Conservation (phyloP, 2,797 vertebrate genomes). For the Corythornis leucogaster region DNA sequence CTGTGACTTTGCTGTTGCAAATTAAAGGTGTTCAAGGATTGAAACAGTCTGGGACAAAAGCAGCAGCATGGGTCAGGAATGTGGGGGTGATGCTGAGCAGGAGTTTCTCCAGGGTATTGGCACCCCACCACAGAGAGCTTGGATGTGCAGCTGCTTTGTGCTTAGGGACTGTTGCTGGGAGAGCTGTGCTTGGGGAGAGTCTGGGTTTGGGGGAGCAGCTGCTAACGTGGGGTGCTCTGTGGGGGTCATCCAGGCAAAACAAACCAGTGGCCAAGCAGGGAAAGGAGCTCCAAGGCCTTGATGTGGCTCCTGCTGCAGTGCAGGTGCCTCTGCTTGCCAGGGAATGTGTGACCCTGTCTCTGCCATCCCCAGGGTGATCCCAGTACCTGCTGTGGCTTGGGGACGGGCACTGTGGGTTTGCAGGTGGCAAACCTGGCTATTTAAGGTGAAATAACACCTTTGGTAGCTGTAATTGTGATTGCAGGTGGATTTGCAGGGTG, state of each 20-base stretch:
- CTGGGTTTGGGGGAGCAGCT: background rate
- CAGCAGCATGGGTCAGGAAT: background rate
- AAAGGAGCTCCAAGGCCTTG: background rate
- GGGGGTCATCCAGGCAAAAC: background rate
- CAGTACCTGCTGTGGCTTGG: fast-evolving
- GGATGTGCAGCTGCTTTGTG: background rate
- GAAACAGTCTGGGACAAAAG: background rate
- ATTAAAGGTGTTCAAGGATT: background rate
- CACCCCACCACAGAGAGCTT: fast-evolving
- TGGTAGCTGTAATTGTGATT: background rate
- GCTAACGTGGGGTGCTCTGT: background rate
- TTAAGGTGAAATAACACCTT: background rate
- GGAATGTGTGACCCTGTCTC: background rate
- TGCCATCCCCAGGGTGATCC: background rate
- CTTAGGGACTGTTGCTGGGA: background rate
- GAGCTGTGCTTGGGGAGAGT: background rate
- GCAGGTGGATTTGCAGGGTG: conserved; percentile 62
- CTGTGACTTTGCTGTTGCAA: background rate
- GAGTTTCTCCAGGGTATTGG: background rate
- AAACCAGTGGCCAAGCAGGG: background rate
- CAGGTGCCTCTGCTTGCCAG: background rate
- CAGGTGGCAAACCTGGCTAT: background rate
- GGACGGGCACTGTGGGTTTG: background rate
- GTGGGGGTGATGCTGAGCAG: background rate
- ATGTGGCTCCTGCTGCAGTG: background rate